Evolutionary conservation across 1,140 invertebrate species (phyloP).

Genomic region (Thereuonema tuberculata): DNA sequence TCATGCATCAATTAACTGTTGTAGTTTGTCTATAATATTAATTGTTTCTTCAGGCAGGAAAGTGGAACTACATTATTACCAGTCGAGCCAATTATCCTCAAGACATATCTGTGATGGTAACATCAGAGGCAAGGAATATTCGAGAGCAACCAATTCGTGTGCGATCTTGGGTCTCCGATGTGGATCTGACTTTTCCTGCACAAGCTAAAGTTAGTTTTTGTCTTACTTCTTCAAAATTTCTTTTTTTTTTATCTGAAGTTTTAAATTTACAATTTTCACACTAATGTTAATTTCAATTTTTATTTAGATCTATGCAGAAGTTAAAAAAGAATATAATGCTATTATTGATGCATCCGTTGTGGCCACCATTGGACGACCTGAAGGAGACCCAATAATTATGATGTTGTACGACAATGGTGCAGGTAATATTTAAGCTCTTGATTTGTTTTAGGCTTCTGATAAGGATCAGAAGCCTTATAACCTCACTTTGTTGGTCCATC

Average conservation of each 20-base stretch:
- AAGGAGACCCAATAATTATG: slow-evolving; percentile 6
- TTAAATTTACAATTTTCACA: not conserved
- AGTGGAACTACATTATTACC: no score
- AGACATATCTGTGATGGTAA: slow-evolving; percentile 6
- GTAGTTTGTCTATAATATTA: no score
- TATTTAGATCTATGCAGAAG: slow-evolving; percentile 10
- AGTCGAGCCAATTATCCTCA: no score
- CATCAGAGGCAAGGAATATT: not conserved
- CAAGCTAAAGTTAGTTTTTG: slow-evolving; percentile 9
- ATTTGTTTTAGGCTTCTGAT: no score
- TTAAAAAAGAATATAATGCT: slow-evolving; percentile 11
- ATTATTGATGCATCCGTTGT: slow-evolving; percentile 7
- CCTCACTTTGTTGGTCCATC: no score
- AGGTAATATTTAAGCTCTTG: slow-evolving; percentile 2
- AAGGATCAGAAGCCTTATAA: no score
- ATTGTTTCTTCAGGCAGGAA: no score
- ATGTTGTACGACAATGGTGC: slow-evolving; percentile 11
- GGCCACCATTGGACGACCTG: slow-evolving; percentile 2
- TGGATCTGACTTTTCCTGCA: slow-evolving; percentile 8
- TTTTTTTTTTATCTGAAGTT: no score
- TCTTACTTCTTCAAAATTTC: no score
- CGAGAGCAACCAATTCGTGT: slow-evolving; percentile 11
- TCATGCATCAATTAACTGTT: no score
- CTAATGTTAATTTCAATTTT: not conserved
- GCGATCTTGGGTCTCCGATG: slow-evolving; percentile 7